Conservation (phyloP, 2,113 vertebrate species). For the Gobius niger region DNA sequence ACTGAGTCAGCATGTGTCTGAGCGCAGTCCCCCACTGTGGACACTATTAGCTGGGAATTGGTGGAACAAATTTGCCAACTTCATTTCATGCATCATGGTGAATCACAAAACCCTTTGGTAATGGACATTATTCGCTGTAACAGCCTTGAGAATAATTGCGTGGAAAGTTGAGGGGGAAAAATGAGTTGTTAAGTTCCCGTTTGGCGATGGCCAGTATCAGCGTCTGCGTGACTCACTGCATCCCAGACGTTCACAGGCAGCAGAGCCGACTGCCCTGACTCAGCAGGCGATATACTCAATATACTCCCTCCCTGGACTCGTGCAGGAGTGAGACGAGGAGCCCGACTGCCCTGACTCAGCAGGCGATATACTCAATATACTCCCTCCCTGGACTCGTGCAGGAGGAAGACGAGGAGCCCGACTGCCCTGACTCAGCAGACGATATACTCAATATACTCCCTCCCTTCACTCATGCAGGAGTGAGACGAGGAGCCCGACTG, state of each 20-base stretch:
- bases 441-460: too few species aligned
- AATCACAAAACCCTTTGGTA: constrained; percentile 60
- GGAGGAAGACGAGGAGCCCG: not conserved
- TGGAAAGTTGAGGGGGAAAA: constrained; percentile 46
- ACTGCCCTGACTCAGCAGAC: constrained; percentile 7
- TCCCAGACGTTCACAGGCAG: constrained; percentile 40
- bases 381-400: too few species aligned
- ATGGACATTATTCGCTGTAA: constrained; percentile 58
- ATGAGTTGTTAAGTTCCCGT: constrained; percentile 57
- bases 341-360: constrained; percentile 7
- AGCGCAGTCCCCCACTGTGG: constrained; percentile 28
- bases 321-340: too few species aligned
- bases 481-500: not conserved
- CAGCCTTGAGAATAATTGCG: constrained; percentile 56
- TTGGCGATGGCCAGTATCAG: constrained; percentile 36
- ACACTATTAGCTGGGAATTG: constrained; percentile 60
- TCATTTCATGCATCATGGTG: constrained; percentile 73
- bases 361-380: too few species aligned
- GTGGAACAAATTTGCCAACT: constrained; percentile 65
- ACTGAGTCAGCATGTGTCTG: constrained; percentile 16
- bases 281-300: too few species aligned
- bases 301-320: too few species aligned
- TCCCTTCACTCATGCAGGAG: too few species aligned
- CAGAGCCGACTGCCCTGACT: constrained; percentile 12
- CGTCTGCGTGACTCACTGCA: constrained; percentile 52